Evolutionary conservation across 2,888 invertebrate species (phyloP).

Genomic region (Drosophila austrosaltans): DNA sequence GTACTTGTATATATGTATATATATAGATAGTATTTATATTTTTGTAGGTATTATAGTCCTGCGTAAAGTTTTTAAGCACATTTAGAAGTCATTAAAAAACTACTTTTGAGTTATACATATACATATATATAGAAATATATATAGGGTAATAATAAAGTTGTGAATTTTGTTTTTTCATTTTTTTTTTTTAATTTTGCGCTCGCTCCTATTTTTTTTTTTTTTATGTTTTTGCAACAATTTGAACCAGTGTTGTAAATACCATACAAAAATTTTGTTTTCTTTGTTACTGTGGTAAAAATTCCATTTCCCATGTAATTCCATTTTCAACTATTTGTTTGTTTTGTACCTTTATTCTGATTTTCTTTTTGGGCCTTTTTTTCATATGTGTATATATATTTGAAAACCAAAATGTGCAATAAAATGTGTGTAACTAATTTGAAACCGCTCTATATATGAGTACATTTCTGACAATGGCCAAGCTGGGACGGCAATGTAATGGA

Average conservation of each 20-base stretch:
- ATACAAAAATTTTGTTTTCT: constrained; percentile 55
- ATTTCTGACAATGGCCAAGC: constrained; percentile 33
- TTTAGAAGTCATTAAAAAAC: constrained; percentile 74
- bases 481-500: constrained; percentile 73
- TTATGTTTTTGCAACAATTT: constrained; percentile 23
- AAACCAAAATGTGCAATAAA: constrained; percentile 11
- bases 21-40: neutral
- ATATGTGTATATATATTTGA: constrained; percentile 1
- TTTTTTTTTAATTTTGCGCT: constrained; percentile 5
- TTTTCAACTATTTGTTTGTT: constrained; percentile 42
- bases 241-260: constrained; percentile 60
- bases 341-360: constrained; percentile 68
- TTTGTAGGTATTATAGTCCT: constrained; percentile 31
- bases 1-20: constrained; percentile 28
- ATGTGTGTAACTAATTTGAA: constrained; percentile 51
- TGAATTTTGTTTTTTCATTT: constrained; percentile 22
- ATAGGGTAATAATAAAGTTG: constrained; percentile 9
- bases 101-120: constrained; percentile 50
- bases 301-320: constrained; percentile 37
- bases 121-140: constrained; percentile 22
- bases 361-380: constrained; percentile 24
- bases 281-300: constrained; percentile 17
- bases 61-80: constrained; percentile 63
- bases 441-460: constrained; percentile 44
- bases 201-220: neutral